Percentiles rank a stretch among this genome's conserved stretches.
Evolutionary conservation across 2,888 invertebrate species (phyloP).

Genomic region (Drosophila testacea): DNA sequence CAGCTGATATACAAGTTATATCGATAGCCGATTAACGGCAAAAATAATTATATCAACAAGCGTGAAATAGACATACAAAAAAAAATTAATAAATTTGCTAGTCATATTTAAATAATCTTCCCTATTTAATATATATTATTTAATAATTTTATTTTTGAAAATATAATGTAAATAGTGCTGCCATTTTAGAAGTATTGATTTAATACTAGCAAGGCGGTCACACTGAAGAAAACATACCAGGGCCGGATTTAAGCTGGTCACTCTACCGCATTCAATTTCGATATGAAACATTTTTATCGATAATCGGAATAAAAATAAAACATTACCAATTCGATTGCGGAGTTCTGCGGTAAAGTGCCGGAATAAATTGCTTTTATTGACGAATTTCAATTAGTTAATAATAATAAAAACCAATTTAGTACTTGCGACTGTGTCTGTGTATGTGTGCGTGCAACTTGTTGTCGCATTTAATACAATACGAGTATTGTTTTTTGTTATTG

Average conservation of each 20-base stretch:
- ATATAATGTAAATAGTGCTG: not conserved
- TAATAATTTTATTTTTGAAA: not conserved
- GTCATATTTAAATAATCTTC: no score
- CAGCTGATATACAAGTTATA: not conserved
- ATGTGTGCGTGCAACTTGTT: conserved; percentile 21
- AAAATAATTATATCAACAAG: no score
- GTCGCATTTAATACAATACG: not conserved
- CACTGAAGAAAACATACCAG: conserved; percentile 7
- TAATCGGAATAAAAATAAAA: conserved; percentile 25
- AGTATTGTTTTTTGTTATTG: conserved; percentile 28
- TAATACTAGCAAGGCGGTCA: not conserved
- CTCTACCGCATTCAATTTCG: conserved; percentile 17
- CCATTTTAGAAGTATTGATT: not conserved
- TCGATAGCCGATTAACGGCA: not conserved
- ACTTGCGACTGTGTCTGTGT: conserved; percentile 14
- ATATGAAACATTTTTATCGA: conserved; percentile 28
- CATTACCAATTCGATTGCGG: conserved; percentile 55
- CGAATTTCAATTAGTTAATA: conserved; percentile 26
- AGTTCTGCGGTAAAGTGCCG: conserved; percentile 60
- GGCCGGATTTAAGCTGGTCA: conserved; percentile 28
- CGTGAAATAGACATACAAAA: no score
- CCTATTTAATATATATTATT: not conserved
- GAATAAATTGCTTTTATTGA: conserved; percentile 44
- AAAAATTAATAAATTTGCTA: no score
- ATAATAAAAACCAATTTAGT: conserved; percentile 28